Percentiles rank a stretch among this genome's conserved stretches.
phyloP scores from a whole-genome alignment of 2,113 vertebrate genomes.

The Artemisiospiza belli region DNA sequence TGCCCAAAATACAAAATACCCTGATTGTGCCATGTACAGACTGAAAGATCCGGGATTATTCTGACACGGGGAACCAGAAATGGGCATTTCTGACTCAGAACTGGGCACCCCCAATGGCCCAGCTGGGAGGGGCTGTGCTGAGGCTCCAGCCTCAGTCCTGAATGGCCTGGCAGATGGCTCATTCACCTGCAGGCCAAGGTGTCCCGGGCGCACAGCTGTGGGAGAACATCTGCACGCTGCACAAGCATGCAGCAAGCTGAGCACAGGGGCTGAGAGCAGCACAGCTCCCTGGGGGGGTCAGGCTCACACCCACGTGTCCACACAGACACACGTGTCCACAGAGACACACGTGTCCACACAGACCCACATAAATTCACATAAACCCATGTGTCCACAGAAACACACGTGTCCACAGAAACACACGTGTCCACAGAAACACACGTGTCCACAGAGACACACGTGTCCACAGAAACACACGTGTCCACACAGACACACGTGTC shows the following conservation, averaged over 20 bases:
- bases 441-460: too few species aligned
- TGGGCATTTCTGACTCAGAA: neutral
- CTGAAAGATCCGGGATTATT: neutral
- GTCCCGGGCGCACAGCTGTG: neutral
- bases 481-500: too few species aligned
- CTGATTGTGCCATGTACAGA: neutral
- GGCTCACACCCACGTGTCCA: too few species aligned
- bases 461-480: too few species aligned
- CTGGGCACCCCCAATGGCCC: too few species aligned
- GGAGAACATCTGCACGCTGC: neutral
- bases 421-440: too few species aligned
- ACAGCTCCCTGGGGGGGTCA: neutral
- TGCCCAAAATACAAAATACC: neutral
- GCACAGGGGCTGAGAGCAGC: neutral
- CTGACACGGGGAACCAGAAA: neutral
- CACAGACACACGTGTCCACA: too few species aligned
- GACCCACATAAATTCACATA: too few species aligned
- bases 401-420: too few species aligned
- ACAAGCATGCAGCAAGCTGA: neutral
- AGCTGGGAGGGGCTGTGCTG: neutral
- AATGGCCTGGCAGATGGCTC: neutral
- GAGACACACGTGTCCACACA: too few species aligned
- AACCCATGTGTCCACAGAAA: rapidly evolving
- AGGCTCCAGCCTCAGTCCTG: neutral
- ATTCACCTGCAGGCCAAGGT: neutral